Conservation (phyloP, 2,113 vertebrate genomes). For the Leucosticte australis region DNA sequence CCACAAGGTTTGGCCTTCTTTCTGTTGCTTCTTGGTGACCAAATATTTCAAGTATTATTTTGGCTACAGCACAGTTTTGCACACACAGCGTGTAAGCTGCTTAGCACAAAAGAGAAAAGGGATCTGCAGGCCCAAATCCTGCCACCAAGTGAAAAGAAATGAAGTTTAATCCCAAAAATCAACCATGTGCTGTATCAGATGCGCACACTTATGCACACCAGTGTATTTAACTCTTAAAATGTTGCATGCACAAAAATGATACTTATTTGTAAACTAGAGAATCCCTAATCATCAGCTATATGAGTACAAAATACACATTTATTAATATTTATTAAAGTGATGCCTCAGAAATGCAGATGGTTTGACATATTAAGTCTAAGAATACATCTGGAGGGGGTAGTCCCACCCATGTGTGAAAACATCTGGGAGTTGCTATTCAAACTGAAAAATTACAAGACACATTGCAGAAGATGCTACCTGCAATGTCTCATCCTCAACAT, state of each 20-base stretch:
- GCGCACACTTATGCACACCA: not conserved
- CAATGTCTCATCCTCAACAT: not conserved
- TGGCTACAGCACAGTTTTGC: not conserved
- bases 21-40: not conserved
- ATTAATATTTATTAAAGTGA: not conserved
- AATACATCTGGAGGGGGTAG: not conserved
- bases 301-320: not conserved
- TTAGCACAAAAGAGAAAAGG: not conserved
- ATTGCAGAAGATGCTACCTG: not conserved
- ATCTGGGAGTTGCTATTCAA: not conserved
- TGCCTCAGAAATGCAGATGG: not conserved
- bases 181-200: not conserved
- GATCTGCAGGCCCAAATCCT: not conserved
- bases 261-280: not conserved
- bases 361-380: not conserved
- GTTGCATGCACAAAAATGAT: not conserved
- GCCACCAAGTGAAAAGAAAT: not conserved
- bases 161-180: not conserved
- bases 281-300: not conserved
- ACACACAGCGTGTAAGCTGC: not conserved
- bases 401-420: not conserved
- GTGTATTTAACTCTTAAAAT: not conserved
- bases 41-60: not conserved
- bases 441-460: not conserved
- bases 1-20: not conserved